Conservation (phyloP, 2,113 vertebrate species). For the Stigmatopora nigra region DNA sequence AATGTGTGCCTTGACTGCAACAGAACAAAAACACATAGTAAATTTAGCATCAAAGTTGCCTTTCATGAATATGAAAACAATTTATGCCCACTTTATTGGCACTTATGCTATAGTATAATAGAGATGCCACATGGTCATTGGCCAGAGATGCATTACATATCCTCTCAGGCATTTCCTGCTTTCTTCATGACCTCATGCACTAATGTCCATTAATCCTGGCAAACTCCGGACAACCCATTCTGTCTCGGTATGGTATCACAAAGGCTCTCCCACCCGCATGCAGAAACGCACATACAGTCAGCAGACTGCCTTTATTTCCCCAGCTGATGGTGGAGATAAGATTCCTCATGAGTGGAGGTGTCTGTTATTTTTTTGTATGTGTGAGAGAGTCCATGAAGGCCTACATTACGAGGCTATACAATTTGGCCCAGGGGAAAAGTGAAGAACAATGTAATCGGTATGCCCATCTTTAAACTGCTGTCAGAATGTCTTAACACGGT, state of each 20-base stretch:
- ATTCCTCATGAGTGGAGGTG: conserved; percentile 19
- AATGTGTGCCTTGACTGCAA: not conserved
- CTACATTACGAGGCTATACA: not conserved
- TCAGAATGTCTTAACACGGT: not conserved
- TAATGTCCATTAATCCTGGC: conserved; percentile 59
- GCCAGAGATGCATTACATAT: conserved; percentile 66
- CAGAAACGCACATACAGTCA: conserved; percentile 2
- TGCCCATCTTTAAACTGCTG: conserved; percentile 7
- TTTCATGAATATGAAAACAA: conserved; percentile 15
- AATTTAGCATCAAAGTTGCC: conserved; percentile 16
- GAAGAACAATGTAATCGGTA: conserved; percentile 24
- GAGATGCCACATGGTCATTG: conserved; percentile 38
- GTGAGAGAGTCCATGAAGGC: conserved; percentile 11
- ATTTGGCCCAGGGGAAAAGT: conserved; percentile 2
- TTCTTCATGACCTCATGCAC: conserved; percentile 48
- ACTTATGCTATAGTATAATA: conserved; percentile 28
- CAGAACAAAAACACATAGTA: not conserved
- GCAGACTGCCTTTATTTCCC: conserved; percentile 35
- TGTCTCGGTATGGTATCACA: conserved; percentile 48
- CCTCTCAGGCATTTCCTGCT: conserved; percentile 69
- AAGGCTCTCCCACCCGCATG: conserved; percentile 35
- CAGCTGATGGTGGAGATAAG: conserved; percentile 51
- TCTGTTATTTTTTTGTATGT: conserved; percentile 16
- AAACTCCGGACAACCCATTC: conserved; percentile 41
- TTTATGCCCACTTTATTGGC: conserved; percentile 46